Evolutionary conservation across 2,797 vertebrate genomes (phyloP), one percentile per base, ranked within the genome.

Genomic region (Salarias fasciatus): DNA sequence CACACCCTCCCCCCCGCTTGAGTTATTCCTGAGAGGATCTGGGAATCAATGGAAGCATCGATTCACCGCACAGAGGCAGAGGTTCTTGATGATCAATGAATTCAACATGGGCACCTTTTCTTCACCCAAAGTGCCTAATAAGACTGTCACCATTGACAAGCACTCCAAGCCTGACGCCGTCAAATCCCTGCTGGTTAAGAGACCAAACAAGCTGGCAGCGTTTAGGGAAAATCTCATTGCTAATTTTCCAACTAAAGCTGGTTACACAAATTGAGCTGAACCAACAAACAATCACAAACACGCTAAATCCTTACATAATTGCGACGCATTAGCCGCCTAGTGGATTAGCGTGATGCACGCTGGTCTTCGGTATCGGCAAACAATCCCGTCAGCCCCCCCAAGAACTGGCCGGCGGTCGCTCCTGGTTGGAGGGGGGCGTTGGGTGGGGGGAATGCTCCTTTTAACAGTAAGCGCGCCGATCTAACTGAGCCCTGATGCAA

Each of bases 231-330:
- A 86, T 88, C 87, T 87, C 81, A 54, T 63, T 66, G 87, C 77
- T 90, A 83, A 89, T 90, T 85, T 88, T 81, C 66, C 61, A 70
- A 78, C 83, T 73, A 90, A 91, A 92, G 87, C 89, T 88, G 88
- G 88, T 87, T 81, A 87, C 82, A 90, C 86, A 91, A 89, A 91
- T 84, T 85, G 84, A 86, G 90, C 89, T 85, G 78, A 88, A 89
- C 82, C 86, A 90, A 89, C 88, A 89, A 86, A 91, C 88, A 90
- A 89, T 86, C 79, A 79, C 83, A 87, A 90, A 90, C 86, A 90
- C 78, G 83, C 72, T 86, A 88, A 91, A 89, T 88, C 89, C 90
- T 85, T 42, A 77, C 82, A 84, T 92, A 90, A 92, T 92, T 90
- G 85, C 18, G 44, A 55, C 2, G 86, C 77, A 89, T 91, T 89